These are phyloP conservation scores for Dendropsophus ebraccatus DNA, from an alignment of 2,113 vertebrate genomes.

Conservation along the genomic window DNA sequence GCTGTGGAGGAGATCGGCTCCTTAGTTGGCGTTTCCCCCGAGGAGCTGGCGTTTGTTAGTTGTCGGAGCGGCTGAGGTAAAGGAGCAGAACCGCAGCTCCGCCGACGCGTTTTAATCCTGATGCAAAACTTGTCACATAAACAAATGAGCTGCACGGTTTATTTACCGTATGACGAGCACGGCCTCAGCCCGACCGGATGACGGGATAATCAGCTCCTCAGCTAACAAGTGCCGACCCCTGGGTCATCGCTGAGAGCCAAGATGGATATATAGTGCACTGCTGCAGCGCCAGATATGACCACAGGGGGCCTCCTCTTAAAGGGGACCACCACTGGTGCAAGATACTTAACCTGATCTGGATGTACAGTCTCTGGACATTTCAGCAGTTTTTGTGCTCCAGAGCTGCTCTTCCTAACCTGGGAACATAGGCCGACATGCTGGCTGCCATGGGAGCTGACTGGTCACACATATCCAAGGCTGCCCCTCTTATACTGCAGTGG, in stretches of 20 bases:
- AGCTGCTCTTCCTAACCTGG: too few relatives aligned
- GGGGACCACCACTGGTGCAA: too few relatives aligned
- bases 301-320: too few relatives aligned
- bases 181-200: background rate
- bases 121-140: conserved; percentile 34
- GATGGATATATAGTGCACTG: too few relatives aligned
- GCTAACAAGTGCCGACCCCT: background rate
- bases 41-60: conserved; percentile 67
- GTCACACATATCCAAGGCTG: too few relatives aligned
- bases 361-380: too few relatives aligned
- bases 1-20: conserved; percentile 66
- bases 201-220: background rate
- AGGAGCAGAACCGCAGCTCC: conserved; percentile 59
- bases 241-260: too few relatives aligned
- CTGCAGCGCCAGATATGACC: background rate
- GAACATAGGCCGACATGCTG: too few relatives aligned
- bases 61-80: conserved; percentile 60
- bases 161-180: background rate
- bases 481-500: too few relatives aligned
- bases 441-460: too few relatives aligned
- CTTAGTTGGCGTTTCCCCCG: conserved; percentile 70
- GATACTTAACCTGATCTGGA: too few relatives aligned
- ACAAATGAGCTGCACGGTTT: background rate
- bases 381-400: too few relatives aligned
- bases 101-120: conserved; percentile 7